phyloP scores from a whole-genome alignment of 2,797 vertebrate species.

The Leuciscus waleckii region DNA sequence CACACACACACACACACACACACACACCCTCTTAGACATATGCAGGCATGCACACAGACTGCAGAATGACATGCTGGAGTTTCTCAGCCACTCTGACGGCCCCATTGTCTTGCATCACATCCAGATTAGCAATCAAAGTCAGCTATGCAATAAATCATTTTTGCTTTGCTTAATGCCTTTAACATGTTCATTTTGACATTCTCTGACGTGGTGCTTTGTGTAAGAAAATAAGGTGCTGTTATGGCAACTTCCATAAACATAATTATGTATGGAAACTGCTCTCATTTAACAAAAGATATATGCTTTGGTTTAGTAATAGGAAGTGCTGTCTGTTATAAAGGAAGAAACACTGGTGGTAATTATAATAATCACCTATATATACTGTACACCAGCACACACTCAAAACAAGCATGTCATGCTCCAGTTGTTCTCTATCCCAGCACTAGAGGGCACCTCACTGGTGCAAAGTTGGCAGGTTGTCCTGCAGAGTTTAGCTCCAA shows the following conservation, averaged over 20 bases:
- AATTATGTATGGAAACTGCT: neutral
- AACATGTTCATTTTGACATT: neutral
- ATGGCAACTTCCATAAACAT: neutral
- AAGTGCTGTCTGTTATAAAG: neutral
- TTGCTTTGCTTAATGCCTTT: neutral
- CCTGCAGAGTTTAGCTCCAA: no score
- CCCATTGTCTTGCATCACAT: slow-evolving; percentile 26
- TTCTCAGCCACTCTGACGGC: slow-evolving; percentile 36
- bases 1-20: neutral
- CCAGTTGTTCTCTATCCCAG: slow-evolving; percentile 2
- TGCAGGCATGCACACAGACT: neutral
- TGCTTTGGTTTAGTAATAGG: slow-evolving; percentile 6
- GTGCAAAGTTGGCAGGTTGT: neutral
- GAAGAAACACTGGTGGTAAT: neutral
- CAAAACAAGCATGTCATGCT: neutral
- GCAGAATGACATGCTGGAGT: slow-evolving; percentile 6
- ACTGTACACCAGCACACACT: neutral
- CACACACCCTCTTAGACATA: neutral
- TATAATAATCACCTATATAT: neutral
- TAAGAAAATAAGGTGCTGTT: slow-evolving; percentile 22
- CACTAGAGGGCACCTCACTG: slow-evolving; percentile 43
- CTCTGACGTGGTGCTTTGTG: slow-evolving; percentile 5
- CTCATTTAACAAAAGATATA: slow-evolving; percentile 2
- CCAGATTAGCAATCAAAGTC: slow-evolving; percentile 43
- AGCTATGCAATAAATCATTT: slow-evolving; percentile 42